Conservation (phyloP, 2,113 vertebrate genomes). For the Muntiacus muntjak region DNA sequence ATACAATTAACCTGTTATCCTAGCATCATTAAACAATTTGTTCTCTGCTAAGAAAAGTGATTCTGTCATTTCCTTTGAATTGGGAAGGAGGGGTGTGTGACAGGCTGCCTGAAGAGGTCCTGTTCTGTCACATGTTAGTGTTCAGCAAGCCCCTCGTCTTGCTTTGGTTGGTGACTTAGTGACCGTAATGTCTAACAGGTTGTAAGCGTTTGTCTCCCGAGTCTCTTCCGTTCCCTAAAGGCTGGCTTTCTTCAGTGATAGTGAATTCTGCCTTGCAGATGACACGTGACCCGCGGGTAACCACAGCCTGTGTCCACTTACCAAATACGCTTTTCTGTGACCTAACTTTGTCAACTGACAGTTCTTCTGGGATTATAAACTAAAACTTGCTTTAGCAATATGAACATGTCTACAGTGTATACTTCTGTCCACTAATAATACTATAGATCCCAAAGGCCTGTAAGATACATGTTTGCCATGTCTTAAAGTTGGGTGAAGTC, state of each 20-base stretch:
- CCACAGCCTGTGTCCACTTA: not conserved
- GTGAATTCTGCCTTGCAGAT: not conserved
- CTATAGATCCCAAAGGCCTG: not conserved
- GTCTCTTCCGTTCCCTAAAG: not conserved
- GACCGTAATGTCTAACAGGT: not conserved
- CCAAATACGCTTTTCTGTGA: not conserved
- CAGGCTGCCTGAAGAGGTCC: not conserved
- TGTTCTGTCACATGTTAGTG: not conserved
- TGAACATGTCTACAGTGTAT: not conserved
- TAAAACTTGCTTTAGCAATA: not conserved
- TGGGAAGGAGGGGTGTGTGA: not conserved
- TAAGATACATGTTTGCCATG: not conserved
- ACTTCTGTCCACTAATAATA: not conserved
- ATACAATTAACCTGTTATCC: slow-evolving; percentile 15
- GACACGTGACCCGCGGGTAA: not conserved
- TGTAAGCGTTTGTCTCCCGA: not conserved
- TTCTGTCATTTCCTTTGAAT: not conserved
- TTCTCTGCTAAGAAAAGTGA: slow-evolving; percentile 10
- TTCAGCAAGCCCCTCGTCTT: not conserved
- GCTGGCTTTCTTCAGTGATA: not conserved
- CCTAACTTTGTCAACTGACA: not conserved
- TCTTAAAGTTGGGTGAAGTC: not conserved
- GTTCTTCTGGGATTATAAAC: slow-evolving; percentile 11
- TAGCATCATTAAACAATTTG: slow-evolving; percentile 27
- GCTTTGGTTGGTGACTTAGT: not conserved